Conservation (phyloP, 1,140 invertebrate species). For the Leptestheria dahalacensis region DNA sequence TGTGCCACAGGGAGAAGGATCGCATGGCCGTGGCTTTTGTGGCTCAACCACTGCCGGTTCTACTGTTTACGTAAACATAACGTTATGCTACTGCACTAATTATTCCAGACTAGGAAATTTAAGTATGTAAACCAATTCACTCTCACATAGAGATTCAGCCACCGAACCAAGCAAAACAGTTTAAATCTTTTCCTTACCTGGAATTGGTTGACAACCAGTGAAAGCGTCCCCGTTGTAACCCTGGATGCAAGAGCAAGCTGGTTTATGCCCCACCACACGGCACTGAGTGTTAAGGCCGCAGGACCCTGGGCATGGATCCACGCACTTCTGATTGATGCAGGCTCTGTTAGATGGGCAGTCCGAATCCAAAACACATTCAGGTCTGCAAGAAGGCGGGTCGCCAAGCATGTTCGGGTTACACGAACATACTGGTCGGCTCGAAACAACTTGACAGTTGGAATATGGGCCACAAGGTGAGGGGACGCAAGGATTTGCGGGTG, state of each 20-base stretch:
- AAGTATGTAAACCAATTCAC: neutral
- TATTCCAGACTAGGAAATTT: no score
- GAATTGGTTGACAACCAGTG: conserved; percentile 35
- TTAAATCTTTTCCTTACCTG: neutral
- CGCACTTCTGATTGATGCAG: conserved; percentile 24
- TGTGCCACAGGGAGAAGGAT: conserved; percentile 54
- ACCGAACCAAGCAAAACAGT: conserved; percentile 4
- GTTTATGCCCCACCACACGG: conserved; percentile 44
- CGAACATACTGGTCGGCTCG: conserved; percentile 40
- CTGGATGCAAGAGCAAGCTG: conserved; percentile 54
- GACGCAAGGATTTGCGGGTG: conserved; percentile 30
- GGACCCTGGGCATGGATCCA: conserved; percentile 50
- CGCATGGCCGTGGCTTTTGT: conserved; percentile 33
- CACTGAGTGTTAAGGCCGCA: conserved; percentile 74
- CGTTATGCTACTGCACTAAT: neutral
- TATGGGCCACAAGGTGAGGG: conserved; percentile 17
- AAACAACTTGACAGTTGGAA: conserved; percentile 8
- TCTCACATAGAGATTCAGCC: neutral
- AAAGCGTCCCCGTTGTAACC: conserved; percentile 69
- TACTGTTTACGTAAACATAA: neutral
- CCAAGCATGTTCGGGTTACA: conserved; percentile 39
- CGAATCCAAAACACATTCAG: conserved; percentile 51
- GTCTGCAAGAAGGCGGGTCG: conserved; percentile 38
- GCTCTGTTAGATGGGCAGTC: conserved; percentile 48
- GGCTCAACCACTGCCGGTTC: conserved; percentile 8